Evolutionary conservation across 2,888 invertebrate genomes (phyloP).

Genomic region (Acleris cristana): DNA sequence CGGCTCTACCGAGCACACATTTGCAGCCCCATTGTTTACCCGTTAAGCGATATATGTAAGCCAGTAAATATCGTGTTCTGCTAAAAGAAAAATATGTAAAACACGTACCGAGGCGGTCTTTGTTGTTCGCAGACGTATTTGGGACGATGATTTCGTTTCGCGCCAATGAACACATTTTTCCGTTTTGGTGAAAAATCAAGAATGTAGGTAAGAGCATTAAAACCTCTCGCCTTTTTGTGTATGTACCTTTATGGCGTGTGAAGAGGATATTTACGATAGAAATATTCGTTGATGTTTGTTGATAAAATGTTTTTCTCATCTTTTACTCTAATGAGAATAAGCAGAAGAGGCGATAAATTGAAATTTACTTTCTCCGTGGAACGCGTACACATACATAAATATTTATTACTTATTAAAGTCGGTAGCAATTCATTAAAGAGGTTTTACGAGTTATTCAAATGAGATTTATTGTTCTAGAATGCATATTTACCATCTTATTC

Average conservation of each 20-base stretch:
- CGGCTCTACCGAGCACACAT: conserved; percentile 62
- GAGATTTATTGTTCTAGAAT: conserved; percentile 55
- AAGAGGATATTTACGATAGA: conserved; percentile 58
- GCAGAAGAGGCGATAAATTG: conserved; percentile 68
- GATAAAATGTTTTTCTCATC: conserved; percentile 66
- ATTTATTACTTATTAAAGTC: conserved; percentile 71
- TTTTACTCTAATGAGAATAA: conserved; percentile 71
- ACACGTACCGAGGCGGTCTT: conserved; percentile 68
- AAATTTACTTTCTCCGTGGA: conserved; percentile 68
- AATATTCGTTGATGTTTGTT: conserved; percentile 63
- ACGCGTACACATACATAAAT: conserved; percentile 64
- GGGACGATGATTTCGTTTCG: conserved; percentile 73
- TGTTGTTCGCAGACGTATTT: conserved; percentile 74
- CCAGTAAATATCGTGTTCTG: conserved; percentile 67
- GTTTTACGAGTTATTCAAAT: conserved; percentile 66
- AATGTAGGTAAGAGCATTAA: conserved; percentile 66
- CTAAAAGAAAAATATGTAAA: conserved; percentile 75
- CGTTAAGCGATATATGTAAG: conserved; percentile 67
- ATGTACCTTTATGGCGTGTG: conserved; percentile 54
- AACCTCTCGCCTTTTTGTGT: conserved; percentile 62
- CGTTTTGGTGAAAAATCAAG: conserved; percentile 68
- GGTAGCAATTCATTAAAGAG: conserved; percentile 66
- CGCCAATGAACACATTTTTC: conserved; percentile 76
- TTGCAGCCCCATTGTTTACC: conserved; percentile 70
- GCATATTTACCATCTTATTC: conserved; percentile 46